Evolutionary conservation across 2,113 vertebrate genomes (phyloP).

Genomic region (Neotragus moschatus): DNA sequence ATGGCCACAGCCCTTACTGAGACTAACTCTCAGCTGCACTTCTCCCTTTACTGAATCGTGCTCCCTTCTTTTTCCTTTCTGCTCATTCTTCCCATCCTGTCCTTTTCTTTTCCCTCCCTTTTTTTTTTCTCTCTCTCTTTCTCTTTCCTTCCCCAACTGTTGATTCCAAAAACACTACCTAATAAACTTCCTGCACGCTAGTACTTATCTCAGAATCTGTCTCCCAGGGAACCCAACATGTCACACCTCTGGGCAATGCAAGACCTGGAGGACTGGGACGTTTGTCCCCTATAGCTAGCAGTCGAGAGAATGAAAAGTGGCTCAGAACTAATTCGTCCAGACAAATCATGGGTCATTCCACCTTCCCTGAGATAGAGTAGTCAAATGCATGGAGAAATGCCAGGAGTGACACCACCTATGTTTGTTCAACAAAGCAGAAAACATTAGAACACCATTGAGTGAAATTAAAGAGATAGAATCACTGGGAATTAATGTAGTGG

Average conservation of each 20-base stretch:
- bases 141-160: not conserved
- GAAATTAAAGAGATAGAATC: not conserved
- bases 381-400: not conserved
- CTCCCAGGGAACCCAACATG: not conserved
- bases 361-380: not conserved
- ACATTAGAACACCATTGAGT: not conserved
- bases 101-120: too few relatives aligned
- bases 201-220: not conserved
- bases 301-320: not conserved
- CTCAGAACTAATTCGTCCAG: not conserved
- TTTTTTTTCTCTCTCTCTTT: not conserved
- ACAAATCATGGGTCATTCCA: not conserved
- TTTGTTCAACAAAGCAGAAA: not conserved
- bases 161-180: not conserved
- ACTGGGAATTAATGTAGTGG: not conserved
- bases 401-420: not conserved
- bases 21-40: not conserved
- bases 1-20: not conserved
- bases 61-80: not conserved
- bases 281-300: not conserved
- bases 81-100: not conserved
- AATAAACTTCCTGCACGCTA: not conserved
- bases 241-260: not conserved
- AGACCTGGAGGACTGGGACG: not conserved
- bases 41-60: not conserved